Evolutionary conservation across 1,140 invertebrate species (phyloP).

Genomic region (Cyclargus thomasi): DNA sequence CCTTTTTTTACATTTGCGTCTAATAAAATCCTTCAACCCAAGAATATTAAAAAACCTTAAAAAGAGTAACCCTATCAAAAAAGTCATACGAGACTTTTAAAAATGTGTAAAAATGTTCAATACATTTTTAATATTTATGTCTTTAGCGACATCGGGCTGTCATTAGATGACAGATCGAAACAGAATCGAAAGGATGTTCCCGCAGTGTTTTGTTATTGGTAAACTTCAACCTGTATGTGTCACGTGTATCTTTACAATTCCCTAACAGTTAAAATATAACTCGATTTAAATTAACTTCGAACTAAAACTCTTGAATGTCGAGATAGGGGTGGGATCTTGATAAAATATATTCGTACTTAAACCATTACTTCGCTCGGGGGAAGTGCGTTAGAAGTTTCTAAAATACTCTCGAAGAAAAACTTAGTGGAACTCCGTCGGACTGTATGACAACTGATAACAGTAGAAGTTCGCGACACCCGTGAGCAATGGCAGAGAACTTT

Average conservation of each 20-base stretch:
- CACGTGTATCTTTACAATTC: too few relatives aligned
- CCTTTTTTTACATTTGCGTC: too few relatives aligned
- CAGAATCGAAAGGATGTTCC: too few relatives aligned
- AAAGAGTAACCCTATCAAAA: too few relatives aligned
- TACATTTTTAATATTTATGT: too few relatives aligned
- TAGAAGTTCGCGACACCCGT: constrained; percentile 38
- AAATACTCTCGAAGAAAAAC: constrained; percentile 46
- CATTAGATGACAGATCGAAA: too few relatives aligned
- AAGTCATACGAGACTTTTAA: too few relatives aligned
- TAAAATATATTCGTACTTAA: constrained; percentile 36
- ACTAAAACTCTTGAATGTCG: background rate
- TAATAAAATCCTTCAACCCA: too few relatives aligned
- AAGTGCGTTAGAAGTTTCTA: constrained; percentile 30
- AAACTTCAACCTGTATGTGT: background rate
- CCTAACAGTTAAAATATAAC: background rate
- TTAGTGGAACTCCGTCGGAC: constrained; percentile 45
- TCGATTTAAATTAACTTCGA: background rate
- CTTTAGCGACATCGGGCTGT: too few relatives aligned
- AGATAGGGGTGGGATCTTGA: constrained; percentile 15
- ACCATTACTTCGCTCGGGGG: constrained; percentile 25
- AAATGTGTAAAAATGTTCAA: too few relatives aligned
- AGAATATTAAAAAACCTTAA: too few relatives aligned
- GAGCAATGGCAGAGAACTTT: constrained; percentile 33
- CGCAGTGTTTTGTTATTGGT: too few relatives aligned
- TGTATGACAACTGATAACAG: constrained; percentile 57